Conservation (phyloP, 37 sponge, comb jelly and placozoan genomes). For the Halichondria panicea region DNA sequence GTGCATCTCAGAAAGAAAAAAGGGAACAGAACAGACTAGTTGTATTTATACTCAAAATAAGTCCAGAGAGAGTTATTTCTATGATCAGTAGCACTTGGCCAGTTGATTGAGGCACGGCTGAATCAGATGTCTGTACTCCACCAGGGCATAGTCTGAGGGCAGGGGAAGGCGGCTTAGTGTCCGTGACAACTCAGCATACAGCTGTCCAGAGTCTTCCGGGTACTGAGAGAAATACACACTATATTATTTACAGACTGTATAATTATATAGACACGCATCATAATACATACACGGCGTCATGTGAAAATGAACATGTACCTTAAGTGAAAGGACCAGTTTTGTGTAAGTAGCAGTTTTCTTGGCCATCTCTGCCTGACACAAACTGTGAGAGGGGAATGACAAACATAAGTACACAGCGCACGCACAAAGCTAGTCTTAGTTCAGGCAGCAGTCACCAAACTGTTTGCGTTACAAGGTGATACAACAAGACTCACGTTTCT, state of each 20-base stretch:
- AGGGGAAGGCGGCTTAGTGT: conserved; percentile 30
- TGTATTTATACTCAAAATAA: no score
- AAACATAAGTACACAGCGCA: background rate
- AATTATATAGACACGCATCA: no score
- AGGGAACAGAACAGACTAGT: no score
- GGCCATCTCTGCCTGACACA: conserved; percentile 69
- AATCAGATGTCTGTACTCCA: conserved; percentile 28
- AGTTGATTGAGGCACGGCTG: conserved; percentile 23
- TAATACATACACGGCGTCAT: no score
- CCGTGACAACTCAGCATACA: conserved; percentile 1
- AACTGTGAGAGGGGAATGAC: conserved; percentile 19
- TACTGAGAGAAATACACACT: background rate
- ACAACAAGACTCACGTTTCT: conserved; percentile 24
- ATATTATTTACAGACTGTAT: no score
- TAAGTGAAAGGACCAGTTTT: conserved; percentile 20
- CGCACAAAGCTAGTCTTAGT: no score
- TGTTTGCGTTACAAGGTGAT: no score
- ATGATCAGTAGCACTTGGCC: no score
- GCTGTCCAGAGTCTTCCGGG: background rate
- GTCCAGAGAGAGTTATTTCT: no score
- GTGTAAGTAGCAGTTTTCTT: conserved; percentile 32
- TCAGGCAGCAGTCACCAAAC: background rate
- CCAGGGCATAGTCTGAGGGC: conserved; percentile 32
- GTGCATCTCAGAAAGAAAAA: no score
- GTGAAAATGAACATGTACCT: no score